Percentiles rank a stretch among this genome's conserved stretches.
Evolutionary conservation across 2,888 invertebrate species (phyloP).

Genomic region (Horisme vitalbata): DNA sequence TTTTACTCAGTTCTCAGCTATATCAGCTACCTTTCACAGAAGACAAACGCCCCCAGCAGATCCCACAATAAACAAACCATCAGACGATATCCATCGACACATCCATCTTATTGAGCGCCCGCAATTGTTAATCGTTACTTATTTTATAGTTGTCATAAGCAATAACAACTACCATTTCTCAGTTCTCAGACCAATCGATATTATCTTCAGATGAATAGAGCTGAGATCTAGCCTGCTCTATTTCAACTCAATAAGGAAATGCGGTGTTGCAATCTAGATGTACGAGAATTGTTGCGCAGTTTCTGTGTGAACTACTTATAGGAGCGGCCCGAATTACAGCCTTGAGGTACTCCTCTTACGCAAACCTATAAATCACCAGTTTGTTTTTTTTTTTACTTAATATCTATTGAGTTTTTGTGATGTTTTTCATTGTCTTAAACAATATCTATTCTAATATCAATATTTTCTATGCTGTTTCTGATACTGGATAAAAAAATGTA

Average conservation of each 20-base stretch:
- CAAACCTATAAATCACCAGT: neutral
- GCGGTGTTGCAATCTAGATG: constrained; percentile 37
- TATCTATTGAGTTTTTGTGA: no score
- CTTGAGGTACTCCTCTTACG: constrained; percentile 8
- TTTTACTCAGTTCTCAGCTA: constrained; percentile 6
- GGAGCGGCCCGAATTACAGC: constrained; percentile 12
- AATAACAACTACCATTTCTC: constrained; percentile 56
- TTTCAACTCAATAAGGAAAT: constrained; percentile 45
- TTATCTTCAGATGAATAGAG: constrained; percentile 28
- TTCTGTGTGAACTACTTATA: constrained; percentile 18
- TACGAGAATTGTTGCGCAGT: constrained; percentile 29
- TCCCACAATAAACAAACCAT: constrained; percentile 35
- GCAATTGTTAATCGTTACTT: constrained; percentile 50
- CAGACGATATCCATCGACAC: constrained; percentile 42
- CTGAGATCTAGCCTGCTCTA: constrained; percentile 21
- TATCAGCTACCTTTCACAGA: constrained; percentile 8
- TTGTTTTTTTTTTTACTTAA: no score
- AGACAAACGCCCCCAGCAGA: constrained; percentile 22
- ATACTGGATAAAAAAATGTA: no score
- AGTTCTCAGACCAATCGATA: constrained; percentile 38
- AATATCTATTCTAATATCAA: no score
- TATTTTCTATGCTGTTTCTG: no score
- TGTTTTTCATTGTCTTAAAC: no score
- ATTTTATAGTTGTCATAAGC: constrained; percentile 56
- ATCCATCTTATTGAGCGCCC: constrained; percentile 48